phyloP scores from a whole-genome alignment of 2,113 vertebrate species.

The Odontesthes bonariensis region DNA sequence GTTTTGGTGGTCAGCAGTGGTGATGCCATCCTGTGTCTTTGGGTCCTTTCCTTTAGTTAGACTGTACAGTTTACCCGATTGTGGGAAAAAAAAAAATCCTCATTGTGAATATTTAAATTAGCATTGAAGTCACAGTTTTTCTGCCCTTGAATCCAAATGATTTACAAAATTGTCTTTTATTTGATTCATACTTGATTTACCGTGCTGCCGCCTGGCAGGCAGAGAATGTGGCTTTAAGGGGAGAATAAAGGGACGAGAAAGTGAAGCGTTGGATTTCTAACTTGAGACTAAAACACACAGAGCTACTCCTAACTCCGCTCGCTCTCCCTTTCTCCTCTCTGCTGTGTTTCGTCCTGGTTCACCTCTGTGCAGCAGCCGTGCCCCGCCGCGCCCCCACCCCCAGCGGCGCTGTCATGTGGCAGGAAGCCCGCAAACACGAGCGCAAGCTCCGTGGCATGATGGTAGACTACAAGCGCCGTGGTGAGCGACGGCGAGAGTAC shows the following conservation, averaged over 20 bases:
- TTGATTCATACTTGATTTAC: neutral
- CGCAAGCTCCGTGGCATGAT: conserved; percentile 97
- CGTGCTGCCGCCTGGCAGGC: neutral
- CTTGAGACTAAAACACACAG: no score
- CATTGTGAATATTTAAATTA: neutral
- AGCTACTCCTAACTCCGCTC: neutral
- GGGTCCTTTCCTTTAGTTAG: no score
- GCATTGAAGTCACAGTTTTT: neutral
- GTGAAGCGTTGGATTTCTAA: neutral
- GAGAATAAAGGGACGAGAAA: neutral
- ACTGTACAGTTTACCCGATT: neutral
- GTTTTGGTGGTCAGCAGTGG: neutral
- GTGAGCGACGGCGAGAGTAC: conserved; percentile 92
- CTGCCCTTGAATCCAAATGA: neutral
- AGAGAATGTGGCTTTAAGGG: neutral
- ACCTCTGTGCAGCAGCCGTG: conserved; percentile 77
- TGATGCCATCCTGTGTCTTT: neutral
- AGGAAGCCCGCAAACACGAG: conserved; percentile 96
- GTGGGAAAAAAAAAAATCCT: neutral
- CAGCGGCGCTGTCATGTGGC: conserved; percentile 92
- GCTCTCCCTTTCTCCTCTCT: neutral
- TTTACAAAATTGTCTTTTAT: neutral
- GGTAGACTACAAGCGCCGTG: conserved; percentile 96
- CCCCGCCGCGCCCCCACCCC: conserved; percentile 83
- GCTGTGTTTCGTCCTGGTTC: neutral